phyloP scores from a whole-genome alignment of 2,888 invertebrate species.

The Steinernema carpocapsae region DNA sequence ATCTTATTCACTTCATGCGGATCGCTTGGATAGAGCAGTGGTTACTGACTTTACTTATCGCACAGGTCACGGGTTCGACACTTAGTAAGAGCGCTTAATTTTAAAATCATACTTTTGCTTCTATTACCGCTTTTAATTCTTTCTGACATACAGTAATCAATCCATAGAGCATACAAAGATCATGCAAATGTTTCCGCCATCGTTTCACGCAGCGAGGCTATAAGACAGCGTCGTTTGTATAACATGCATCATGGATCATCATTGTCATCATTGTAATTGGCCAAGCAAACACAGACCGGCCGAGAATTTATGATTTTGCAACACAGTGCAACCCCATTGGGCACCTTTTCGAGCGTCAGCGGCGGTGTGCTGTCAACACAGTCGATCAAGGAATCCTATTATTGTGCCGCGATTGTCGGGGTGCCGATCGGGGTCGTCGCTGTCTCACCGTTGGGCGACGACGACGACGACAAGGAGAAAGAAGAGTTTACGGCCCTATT shows the following conservation, averaged over 20 bases:
- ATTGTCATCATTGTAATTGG: conserved; percentile 18
- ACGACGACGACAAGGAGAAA: too few relatives aligned
- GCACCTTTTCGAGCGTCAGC: background rate
- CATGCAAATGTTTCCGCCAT: too few relatives aligned
- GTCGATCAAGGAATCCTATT: conserved; percentile 15
- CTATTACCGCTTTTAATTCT: too few relatives aligned
- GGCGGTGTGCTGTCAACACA: conserved; percentile 4
- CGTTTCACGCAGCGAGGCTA: background rate
- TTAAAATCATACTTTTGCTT: too few relatives aligned
- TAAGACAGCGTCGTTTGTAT: conserved; percentile 3
- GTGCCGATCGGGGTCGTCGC: conserved; percentile 5
- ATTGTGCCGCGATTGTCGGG: background rate
- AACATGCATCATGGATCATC: conserved; percentile 32
- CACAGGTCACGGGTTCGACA: too few relatives aligned
- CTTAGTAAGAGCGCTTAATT: too few relatives aligned
- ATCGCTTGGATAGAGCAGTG: too few relatives aligned
- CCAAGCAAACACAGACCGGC: conserved; percentile 17
- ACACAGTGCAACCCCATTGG: background rate
- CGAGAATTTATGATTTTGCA: conserved; percentile 33
- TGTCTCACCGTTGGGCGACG: background rate
- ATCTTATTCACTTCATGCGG: too few relatives aligned
- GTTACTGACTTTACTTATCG: too few relatives aligned
- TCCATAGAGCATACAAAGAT: too few relatives aligned
- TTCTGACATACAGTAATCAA: too few relatives aligned
- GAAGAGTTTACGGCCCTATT: conserved; percentile 30